Evolutionary conservation across 2,888 invertebrate genomes (phyloP).

Genomic region (Mythimna loreyi): DNA sequence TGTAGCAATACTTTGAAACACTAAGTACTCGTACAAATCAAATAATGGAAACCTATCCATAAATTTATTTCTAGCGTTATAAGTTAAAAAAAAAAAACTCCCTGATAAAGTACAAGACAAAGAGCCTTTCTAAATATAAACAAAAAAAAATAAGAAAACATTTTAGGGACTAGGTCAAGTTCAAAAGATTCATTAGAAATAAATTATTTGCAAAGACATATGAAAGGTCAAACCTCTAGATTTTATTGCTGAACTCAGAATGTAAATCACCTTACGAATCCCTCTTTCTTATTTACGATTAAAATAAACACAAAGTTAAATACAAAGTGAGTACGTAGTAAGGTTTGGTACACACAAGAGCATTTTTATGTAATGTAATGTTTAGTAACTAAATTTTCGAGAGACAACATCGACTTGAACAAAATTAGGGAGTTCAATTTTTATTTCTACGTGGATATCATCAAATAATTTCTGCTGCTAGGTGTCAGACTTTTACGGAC

Average conservation of each 20-base stretch:
- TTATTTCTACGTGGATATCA: too few species aligned
- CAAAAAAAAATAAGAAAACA: not conserved
- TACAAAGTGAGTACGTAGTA: conserved; percentile 46
- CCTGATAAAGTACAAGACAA: not conserved
- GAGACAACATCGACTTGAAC: too few species aligned
- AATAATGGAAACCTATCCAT: too few species aligned
- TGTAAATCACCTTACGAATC: conserved; percentile 38
- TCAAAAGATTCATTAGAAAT: conserved; percentile 7
- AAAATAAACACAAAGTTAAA: conserved; percentile 61
- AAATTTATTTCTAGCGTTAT: too few species aligned
- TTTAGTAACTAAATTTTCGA: not conserved
- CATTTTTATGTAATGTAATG: not conserved
- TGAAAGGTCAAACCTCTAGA: conserved; percentile 21
- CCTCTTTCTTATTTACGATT: conserved; percentile 51
- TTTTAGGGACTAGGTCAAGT: conserved; percentile 27
- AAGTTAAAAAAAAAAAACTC: not conserved
- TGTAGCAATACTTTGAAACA: too few species aligned
- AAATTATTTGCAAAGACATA: conserved; percentile 29
- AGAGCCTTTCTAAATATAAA: too few species aligned
- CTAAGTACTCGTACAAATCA: too few species aligned
- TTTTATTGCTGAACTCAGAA: conserved; percentile 33
- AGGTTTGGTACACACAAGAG: conserved; percentile 2
- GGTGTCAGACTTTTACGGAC: too few species aligned
- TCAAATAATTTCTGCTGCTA: too few species aligned
- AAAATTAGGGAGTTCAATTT: too few species aligned